Base-by-base conservation (phyloP, 2,888 invertebrate species). In the Epistrophe eligans region DNA sequence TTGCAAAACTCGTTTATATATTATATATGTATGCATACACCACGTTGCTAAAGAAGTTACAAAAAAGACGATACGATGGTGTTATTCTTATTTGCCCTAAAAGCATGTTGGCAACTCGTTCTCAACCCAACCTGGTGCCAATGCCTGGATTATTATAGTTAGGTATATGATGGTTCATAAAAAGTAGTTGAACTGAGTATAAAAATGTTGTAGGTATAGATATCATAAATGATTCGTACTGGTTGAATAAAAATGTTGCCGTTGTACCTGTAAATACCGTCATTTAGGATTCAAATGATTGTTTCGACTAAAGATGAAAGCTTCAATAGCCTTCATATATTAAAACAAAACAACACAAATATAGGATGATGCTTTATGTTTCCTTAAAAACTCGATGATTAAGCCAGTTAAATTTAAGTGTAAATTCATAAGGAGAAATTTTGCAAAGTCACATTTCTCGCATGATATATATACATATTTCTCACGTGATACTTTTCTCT, bases 201-300 rank as follows among this genome's bases (percentile, higher is more conserved):
- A 62, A 38, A 17, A 55, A 66, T 55, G 1, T 28, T 28, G 15
- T 55, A 24, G 24, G 24, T 24, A 55, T 55, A 2, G 24, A 15
- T 28, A 55, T 8, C 52, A 32, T 32, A 32, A 28, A 55, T 32
- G 15, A 4, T 32, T 55, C 32, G 24, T 28, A n/a, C 9, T 55
- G 15, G 8, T 52, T 24, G 24, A 13, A 24, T 24, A 17, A 15
- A 50, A 72, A 38, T 72, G 83, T 83, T 83, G 77, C 79, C 83
- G 32, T 60, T 72, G 67, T 48, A 11, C 15, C 8, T 43, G n/a
- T n/a, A 19, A 0, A 1, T 15, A 43, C n/a, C 4, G n/a, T n/a
- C n/a, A 10, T 48, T 48, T 48, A 48, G 48, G 9, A 48, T 43
- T 35, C 35, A 1, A 15, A 13, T 43, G 0, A 13, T 13, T 13